Percentiles rank a stretch among this genome's conserved stretches.
Conservation (phyloP, 1,140 invertebrate species). For the Ceratoteleas bidentatus region DNA sequence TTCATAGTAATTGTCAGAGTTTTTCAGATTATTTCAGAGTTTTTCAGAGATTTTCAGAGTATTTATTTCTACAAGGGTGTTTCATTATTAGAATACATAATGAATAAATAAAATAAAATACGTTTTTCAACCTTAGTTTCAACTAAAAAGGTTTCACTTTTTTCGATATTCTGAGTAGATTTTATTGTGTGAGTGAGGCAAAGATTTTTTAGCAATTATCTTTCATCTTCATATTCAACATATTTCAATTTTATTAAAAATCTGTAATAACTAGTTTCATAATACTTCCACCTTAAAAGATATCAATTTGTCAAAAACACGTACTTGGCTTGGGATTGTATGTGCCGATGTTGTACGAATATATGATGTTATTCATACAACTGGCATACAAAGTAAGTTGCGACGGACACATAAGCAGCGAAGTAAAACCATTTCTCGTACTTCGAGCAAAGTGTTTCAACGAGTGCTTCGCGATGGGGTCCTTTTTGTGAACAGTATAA, state of each 20-base stretch:
- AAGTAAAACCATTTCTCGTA: conserved; percentile 89
- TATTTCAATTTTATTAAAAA: background rate
- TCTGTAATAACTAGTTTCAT: background rate
- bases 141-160: no score
- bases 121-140: no score
- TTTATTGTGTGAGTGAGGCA: no score
- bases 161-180: no score
- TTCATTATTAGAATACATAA: no score
- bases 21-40: no score
- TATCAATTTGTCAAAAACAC: conserved; percentile 9
- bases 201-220: no score
- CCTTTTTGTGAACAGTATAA: conserved; percentile 86
- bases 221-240: background rate
- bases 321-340: conserved; percentile 85
- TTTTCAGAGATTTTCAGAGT: no score
- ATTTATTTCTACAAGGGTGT: no score
- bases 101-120: no score
- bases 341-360: conserved; percentile 90
- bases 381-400: conserved; percentile 89
- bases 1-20: no score
- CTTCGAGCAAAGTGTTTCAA: conserved; percentile 87
- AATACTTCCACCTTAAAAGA: no score
- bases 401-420: conserved; percentile 87
- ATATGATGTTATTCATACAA: conserved; percentile 92
- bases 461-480: conserved; percentile 86